Evolutionary conservation across 2,888 invertebrate species (phyloP), one percentile per base, ranked within the genome.

Genomic region (Chrysolina oricalcia): DNA sequence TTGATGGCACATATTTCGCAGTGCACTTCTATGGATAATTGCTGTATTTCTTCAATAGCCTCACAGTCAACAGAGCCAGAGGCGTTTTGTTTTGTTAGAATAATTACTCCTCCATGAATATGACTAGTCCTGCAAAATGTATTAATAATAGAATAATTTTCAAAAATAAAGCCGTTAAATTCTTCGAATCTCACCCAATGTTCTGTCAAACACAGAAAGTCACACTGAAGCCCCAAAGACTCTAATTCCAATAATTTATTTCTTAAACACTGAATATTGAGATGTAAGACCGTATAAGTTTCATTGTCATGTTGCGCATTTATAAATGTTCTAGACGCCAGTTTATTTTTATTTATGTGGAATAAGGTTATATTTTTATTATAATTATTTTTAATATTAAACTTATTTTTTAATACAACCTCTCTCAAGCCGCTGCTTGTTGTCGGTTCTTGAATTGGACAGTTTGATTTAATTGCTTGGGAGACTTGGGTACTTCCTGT

Each of bases 391-490:
- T 43, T 43, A 43, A 43, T 43, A 70, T 41, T 65, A 43, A 59
- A 59, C 9, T 19, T 21, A 68, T 68, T 68, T 68, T 68, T 53
- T 68, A 6, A 27, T 68, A 68, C 62, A 62, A 62, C 62, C 43
- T 43, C 43, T 43, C 43, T 43, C 43, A 13, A 62, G 62, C 23
- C 62, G 62, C 62, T 62, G 23, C 62, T 62, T 62, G 62, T 62
- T 62, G 62, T 62, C 23, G 62, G 27, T 62, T 62, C 62, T 62
- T 62, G 62, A 21, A 62, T 62, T 5, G 62, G 21, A 15, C 62
- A 62, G 62, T 62, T 62, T 17, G 62, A 21, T 62, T 62, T 21
- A 23, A 19, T 62, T 62, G 62, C 62, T 62, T 62, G 62, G 23
- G 23, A 21, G 62, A 62, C 62, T 62, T 62, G 62, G 62, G 62